These are phyloP conservation scores for Axinella damicornis DNA, from an alignment of 37 sponge, comb jelly and placozoan genomes.

Conservation along the genomic window DNA sequence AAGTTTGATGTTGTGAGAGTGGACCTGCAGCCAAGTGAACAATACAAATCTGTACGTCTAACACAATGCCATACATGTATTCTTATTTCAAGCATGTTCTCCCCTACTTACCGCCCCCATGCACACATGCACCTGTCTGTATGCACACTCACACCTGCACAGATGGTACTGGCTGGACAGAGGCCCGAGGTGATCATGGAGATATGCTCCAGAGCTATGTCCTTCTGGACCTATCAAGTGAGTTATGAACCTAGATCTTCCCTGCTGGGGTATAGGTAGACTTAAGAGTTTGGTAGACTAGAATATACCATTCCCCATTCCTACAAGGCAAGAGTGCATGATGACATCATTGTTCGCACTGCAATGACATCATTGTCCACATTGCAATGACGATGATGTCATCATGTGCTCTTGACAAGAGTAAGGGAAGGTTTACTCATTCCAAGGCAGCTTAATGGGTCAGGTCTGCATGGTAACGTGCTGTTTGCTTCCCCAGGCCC, in stretches of 20 bases:
- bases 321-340: too few relatives aligned
- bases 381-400: too few relatives aligned
- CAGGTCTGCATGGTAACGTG: not conserved
- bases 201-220: slow-evolving; percentile 84
- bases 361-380: too few relatives aligned
- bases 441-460: too few relatives aligned
- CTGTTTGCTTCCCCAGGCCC: slow-evolving; percentile 54
- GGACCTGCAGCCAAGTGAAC: slow-evolving; percentile 85
- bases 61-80: not conserved
- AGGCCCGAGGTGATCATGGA: slow-evolving; percentile 93
- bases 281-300: too few relatives aligned
- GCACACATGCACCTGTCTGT: not conserved
- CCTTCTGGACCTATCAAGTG: slow-evolving; percentile 95
- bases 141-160: too few relatives aligned
- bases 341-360: too few relatives aligned
- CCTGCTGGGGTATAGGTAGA: not conserved
- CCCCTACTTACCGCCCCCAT: too few relatives aligned
- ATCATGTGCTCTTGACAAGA: too few relatives aligned
- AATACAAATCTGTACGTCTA: slow-evolving; percentile 87
- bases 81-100: too few relatives aligned
- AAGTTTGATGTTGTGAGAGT: slow-evolving; percentile 78
- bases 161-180: slow-evolving; percentile 95
- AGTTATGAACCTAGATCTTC: not conserved
- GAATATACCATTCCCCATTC: too few relatives aligned
- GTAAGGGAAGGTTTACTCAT: too few relatives aligned